Conservation (phyloP, 2,888 invertebrate species). For the Geophilus truncorum region DNA sequence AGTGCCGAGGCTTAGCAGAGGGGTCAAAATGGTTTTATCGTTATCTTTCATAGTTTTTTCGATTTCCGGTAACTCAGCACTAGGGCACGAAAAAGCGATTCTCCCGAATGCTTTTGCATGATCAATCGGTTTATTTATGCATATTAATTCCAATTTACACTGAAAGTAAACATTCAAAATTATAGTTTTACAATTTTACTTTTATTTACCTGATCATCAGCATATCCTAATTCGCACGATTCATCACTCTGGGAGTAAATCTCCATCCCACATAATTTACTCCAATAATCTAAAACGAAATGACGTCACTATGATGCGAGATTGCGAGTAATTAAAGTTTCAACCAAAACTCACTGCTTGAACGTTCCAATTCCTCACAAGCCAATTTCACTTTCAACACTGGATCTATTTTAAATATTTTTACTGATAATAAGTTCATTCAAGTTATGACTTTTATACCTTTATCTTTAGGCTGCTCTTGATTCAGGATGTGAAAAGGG, state of each 20-base stretch:
- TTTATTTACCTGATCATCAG: conserved; percentile 60
- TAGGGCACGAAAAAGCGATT: conserved; percentile 87
- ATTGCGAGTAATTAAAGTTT: not conserved
- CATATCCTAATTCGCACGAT: conserved; percentile 65
- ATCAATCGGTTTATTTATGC: conserved; percentile 66
- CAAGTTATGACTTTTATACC: conserved; percentile 57
- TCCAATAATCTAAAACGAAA: conserved; percentile 66
- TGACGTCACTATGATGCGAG: not conserved
- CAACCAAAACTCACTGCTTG: conserved; percentile 53
- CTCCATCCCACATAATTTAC: conserved; percentile 67
- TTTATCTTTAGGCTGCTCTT: conserved; percentile 61
- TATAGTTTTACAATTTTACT: not conserved
- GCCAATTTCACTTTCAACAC: conserved; percentile 71
- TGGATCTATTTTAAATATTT: too few relatives aligned
- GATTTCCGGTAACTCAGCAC: conserved; percentile 62
- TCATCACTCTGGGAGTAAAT: conserved; percentile 59
- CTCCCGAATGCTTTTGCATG: conserved; percentile 89
- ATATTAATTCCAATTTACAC: conserved; percentile 66
- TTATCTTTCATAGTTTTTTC: conserved; percentile 66
- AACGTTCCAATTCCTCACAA: conserved; percentile 67
- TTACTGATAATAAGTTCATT: too few relatives aligned
- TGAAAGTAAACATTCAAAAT: conserved; percentile 38
- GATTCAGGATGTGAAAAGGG: conserved; percentile 71
- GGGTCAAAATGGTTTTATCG: conserved; percentile 73
- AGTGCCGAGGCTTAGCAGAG: conserved; percentile 86